Evolutionary conservation across 2,888 invertebrate species (phyloP).

Genomic region (Ecdyonurus torrentis): DNA sequence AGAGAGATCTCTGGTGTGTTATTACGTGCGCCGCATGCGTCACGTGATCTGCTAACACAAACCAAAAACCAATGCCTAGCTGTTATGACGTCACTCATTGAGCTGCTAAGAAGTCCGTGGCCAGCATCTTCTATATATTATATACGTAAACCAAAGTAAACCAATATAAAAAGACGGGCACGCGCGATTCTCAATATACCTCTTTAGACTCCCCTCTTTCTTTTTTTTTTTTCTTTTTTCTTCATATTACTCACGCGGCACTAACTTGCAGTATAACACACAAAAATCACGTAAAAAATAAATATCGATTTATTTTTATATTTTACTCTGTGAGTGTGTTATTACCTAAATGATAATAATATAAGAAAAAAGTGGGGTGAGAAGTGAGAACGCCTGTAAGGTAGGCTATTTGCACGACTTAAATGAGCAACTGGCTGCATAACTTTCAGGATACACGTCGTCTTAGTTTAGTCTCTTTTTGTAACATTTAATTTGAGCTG

Average conservation of each 20-base stretch:
- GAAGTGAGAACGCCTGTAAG: neutral
- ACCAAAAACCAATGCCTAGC: too few species aligned
- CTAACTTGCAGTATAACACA: neutral
- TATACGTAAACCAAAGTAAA: too few species aligned
- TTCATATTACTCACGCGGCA: neutral
- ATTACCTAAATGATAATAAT: too few species aligned
- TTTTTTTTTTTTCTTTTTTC: neutral
- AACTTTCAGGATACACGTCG: neutral
- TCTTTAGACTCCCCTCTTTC: neutral
- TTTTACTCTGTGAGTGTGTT: too few species aligned
- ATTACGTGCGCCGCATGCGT: neutral
- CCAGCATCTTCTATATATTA: too few species aligned
- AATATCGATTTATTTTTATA: too few species aligned
- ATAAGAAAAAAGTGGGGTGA: too few species aligned
- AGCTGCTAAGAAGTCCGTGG: neutral
- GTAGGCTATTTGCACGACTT: neutral
- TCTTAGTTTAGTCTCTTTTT: too few species aligned
- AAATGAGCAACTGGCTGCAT: neutral
- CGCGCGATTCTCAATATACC: neutral
- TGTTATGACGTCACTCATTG: neutral
- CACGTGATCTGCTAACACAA: neutral
- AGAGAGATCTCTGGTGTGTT: neutral
- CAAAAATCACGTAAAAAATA: neutral
- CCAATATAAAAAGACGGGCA: neutral
- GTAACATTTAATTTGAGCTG: too few species aligned